Evolutionary conservation across 2,797 vertebrate species (phyloP), one percentile per base, ranked within the genome.

Genomic region (Prunella strophiata): DNA sequence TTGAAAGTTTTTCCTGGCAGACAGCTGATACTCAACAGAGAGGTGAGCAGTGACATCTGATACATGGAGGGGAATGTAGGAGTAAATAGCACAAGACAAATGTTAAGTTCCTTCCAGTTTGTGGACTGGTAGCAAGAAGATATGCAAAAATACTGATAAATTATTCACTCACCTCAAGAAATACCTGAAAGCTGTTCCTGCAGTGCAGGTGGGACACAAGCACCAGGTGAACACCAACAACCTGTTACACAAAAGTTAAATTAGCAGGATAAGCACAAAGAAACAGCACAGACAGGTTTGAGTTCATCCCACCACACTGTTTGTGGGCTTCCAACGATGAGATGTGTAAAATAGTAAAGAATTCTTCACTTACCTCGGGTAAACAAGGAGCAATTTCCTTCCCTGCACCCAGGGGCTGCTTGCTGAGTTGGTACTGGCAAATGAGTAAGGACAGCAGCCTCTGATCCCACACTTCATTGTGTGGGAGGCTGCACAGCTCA

Each of bases 21-120:
- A 93, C 78, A 94, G 85, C 38, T 73, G 74, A 96, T 94, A 83
- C 86, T 96, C 85, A 95, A 29, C 87, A 94, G 94, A 88, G 89
- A 94, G 58, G 89, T 85, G 78, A 96, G 71, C 81, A 90, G 50
- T 79, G 92, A 96, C 62, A 94, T 42, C 52, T 79, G 77, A 57
- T 68, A 77, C 22, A 3, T 27, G 66, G 52, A 85, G 80, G 34
- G 54, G 91, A 81, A 77, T 85, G 89, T 89, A 67, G 76, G 70
- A 89, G 73, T 40, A 96, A 96, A 95, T 58, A 88, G 71, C 47
- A 58, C 7, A 26, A 91, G 93, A 93, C 85, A 91, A 95, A 90
- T 88, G 77, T 65, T 94, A 84, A 74, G 38, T 73, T 73, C 81
- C 72, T 59, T 86, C 38, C 77, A 88, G 61, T 63, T 88, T 71